Conservation (phyloP, 1,140 invertebrate genomes). For the Tenebrio molitor region DNA sequence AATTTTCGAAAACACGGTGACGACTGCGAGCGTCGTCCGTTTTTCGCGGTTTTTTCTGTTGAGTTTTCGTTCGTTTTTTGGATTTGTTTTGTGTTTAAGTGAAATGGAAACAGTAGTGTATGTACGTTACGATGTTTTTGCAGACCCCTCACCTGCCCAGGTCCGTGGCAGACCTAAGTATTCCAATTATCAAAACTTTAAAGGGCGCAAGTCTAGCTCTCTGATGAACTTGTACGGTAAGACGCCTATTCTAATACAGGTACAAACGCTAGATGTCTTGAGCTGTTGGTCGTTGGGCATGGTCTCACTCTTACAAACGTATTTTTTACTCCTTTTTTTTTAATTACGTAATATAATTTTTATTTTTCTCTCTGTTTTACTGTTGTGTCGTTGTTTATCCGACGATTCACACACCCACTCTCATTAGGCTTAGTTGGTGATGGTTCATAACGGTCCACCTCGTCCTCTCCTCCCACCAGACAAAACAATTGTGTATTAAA, state of each 20-base stretch:
- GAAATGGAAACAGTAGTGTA: slow-evolving; percentile 67
- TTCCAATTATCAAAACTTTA: slow-evolving; percentile 87
- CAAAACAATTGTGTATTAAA: neutral
- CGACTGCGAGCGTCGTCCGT: too few species aligned
- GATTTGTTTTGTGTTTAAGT: slow-evolving; percentile 41
- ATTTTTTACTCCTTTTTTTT: too few species aligned
- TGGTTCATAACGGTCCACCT: slow-evolving; percentile 28
- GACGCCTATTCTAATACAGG: slow-evolving; percentile 64
- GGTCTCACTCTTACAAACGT: too few species aligned
- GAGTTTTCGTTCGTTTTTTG: slow-evolving; percentile 6
- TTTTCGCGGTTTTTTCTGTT: too few species aligned
- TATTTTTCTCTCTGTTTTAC: neutral
- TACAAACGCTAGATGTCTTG: slow-evolving; percentile 59
- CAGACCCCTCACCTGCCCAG: slow-evolving; percentile 78
- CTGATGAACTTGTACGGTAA: slow-evolving; percentile 96
- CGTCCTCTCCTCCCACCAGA: neutral
- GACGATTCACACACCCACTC: neutral
- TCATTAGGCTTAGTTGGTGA: slow-evolving; percentile 38
- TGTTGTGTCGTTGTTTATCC: slow-evolving; percentile 19
- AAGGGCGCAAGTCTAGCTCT: slow-evolving; percentile 91
- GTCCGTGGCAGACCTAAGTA: slow-evolving; percentile 85
- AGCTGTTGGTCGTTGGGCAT: slow-evolving; percentile 61
- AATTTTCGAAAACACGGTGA: slow-evolving; percentile 1
- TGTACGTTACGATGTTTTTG: slow-evolving; percentile 70
- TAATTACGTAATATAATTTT: neutral